Evolutionary conservation across 2,888 invertebrate species (phyloP), one percentile per base, ranked within the genome.

Genomic region (Scaptomyza flava): DNA sequence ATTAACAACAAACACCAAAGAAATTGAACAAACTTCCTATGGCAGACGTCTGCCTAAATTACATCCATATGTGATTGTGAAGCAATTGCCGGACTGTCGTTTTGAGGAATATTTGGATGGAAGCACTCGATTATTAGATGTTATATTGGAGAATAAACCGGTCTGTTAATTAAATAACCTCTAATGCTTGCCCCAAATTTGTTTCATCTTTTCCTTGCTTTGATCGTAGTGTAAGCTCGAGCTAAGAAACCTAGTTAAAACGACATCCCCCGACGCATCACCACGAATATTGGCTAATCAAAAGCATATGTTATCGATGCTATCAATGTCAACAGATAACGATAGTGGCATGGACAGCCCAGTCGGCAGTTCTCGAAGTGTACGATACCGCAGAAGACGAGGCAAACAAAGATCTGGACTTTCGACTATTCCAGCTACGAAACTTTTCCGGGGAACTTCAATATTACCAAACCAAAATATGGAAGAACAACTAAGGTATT

Each of bases 281-380:
- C 17, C 69, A 11, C 59, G 53, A 30, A 41, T 61, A 43, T 51
- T 41, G 3, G 38, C 68, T 57, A 60, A 56, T 60, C 50, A 53
- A 56, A 51, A 74, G 50, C 77, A 73, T 59, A 75, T 89, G 61
- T 79, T 87, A 59, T 89, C 89, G 20, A 76, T 89, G 79, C 77
- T 89, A n/a, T 88, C 89, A 53, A 89, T 89, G 52, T 88, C 89
- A 23, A 89, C 84, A 38, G 91, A 91, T 69, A 89, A 90, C 67
- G 92, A 92, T 64, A 92, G 92, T 53, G 92, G 92, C 27, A 91
- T 91, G 89, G 92, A 91, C 45, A 92, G 92, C 68, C 92, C 92
- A 11, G 90, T 90, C 56, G 91, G 90, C 17, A 90, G 91, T 73
- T 89, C 90, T 23, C 89, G 91, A 9, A 92, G 91, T 65, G 91